These are phyloP conservation scores for Branchinecta lindahli DNA, from an alignment of 1,140 invertebrate species.

Conservation along the genomic window DNA sequence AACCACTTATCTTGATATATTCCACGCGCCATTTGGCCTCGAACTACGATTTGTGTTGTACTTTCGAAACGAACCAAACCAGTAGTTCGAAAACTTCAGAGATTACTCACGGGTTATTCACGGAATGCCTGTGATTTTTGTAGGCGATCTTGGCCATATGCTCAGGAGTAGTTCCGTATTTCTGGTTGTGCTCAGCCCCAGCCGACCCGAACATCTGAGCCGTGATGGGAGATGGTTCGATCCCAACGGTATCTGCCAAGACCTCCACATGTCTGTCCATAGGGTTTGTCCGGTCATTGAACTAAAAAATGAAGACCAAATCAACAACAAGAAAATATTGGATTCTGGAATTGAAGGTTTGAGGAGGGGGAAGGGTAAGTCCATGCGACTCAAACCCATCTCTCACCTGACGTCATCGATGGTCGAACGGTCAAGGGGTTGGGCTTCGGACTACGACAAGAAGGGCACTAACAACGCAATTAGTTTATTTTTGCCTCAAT, in stretches of 20 bases:
- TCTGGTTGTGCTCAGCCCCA: constrained; percentile 89
- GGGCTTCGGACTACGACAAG: too few relatives aligned
- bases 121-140: constrained; percentile 94
- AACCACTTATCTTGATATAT: too few relatives aligned
- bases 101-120: constrained; percentile 70
- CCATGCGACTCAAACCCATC: too few relatives aligned
- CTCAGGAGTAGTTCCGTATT: constrained; percentile 79
- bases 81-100: too few relatives aligned
- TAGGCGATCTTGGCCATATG: constrained; percentile 95
- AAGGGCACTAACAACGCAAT: too few relatives aligned
- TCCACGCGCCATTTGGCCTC: too few relatives aligned
- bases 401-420: too few relatives aligned
- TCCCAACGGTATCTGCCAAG: constrained; percentile 62
- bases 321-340: background rate
- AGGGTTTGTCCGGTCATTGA: constrained; percentile 75
- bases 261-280: constrained; percentile 79
- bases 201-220: constrained; percentile 95
- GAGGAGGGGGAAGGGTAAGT: constrained; percentile 9
- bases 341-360: constrained; percentile 13
- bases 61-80: too few relatives aligned
- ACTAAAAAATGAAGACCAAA: constrained; percentile 36
- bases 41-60: too few relatives aligned
- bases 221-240: constrained; percentile 65
- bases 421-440: too few relatives aligned
- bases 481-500: constrained; percentile 13